Evolutionary conservation across 1,140 invertebrate species (phyloP).

Genomic region (Drosophila kikkawai): DNA sequence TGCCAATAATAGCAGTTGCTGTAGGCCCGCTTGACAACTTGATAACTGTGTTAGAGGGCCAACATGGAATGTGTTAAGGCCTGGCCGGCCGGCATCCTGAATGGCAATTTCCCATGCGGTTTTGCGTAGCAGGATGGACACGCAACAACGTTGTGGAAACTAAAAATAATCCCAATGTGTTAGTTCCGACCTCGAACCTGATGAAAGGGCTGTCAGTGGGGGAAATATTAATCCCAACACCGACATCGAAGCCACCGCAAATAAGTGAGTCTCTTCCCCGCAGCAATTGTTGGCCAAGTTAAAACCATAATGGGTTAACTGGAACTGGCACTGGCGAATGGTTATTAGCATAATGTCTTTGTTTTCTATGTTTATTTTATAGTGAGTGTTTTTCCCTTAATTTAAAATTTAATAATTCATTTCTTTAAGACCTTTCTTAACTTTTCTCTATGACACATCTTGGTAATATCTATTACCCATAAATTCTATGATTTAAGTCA

Average conservation of each 20-base stretch:
- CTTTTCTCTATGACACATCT: not conserved
- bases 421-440: not conserved
- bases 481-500: conserved; percentile 1
- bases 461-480: conserved; percentile 10
- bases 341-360: conserved; percentile 2
- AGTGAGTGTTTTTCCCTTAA: not conserved
- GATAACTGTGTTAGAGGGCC: conserved; percentile 50
- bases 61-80: conserved; percentile 11
- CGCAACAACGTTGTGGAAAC: conserved; percentile 30
- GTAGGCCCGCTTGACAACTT: conserved; percentile 57
- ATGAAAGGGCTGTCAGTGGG: conserved; percentile 40
- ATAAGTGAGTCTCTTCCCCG: not conserved
- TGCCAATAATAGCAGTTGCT: conserved; percentile 59
- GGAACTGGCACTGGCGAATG: not conserved
- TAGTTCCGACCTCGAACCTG: conserved; percentile 31
- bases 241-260: conserved; percentile 29
- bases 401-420: not conserved
- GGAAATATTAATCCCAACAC: conserved; percentile 37
- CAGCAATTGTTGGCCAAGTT: conserved; percentile 14
- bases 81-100: conserved; percentile 19
- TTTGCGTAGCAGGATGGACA: conserved; percentile 18
- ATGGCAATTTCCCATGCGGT: conserved; percentile 47
- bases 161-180: conserved; percentile 40
- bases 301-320: not conserved
- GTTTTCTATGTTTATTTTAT: not conserved